These are phyloP conservation scores for Gari tellinella DNA, from an alignment of 2,888 invertebrate species.

Conservation along the genomic window DNA sequence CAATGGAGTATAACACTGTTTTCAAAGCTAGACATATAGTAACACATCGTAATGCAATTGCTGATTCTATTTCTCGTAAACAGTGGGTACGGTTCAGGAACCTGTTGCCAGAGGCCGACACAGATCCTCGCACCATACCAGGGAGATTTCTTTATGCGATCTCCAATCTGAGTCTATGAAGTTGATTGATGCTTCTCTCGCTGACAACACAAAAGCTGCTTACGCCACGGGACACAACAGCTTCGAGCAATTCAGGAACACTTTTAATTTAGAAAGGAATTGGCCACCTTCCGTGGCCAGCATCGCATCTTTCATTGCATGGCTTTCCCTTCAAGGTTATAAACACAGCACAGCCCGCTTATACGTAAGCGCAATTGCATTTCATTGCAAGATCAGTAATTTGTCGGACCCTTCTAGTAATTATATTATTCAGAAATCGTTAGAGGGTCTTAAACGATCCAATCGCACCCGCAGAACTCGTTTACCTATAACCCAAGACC, in stretches of 20 bases:
- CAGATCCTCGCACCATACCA: neutral
- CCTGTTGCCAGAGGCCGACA: neutral
- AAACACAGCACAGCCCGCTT: neutral
- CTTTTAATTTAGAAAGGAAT: neutral
- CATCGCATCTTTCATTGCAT: neutral
- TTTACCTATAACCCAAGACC: neutral
- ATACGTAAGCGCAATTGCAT: constrained; percentile 8
- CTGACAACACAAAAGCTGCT: neutral
- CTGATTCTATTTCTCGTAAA: constrained; percentile 6
- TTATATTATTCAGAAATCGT: constrained; percentile 2
- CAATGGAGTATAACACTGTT: constrained; percentile 1
- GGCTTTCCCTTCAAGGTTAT: too few species aligned
- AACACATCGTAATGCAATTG: constrained; percentile 1
- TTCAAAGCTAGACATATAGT: neutral
- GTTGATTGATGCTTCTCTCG: neutral
- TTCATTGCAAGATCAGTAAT: neutral
- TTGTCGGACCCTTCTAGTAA: neutral
- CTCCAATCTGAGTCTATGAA: neutral
- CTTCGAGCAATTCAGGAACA: constrained; percentile 3
- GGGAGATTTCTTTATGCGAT: neutral
- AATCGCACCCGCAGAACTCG: too few species aligned
- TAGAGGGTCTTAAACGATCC: constrained; percentile 1
- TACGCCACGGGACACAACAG: neutral
- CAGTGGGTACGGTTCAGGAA: neutral
- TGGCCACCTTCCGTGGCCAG: neutral